phyloP scores from a whole-genome alignment of 2,888 invertebrate species.

The Boloria euphrosyne region DNA sequence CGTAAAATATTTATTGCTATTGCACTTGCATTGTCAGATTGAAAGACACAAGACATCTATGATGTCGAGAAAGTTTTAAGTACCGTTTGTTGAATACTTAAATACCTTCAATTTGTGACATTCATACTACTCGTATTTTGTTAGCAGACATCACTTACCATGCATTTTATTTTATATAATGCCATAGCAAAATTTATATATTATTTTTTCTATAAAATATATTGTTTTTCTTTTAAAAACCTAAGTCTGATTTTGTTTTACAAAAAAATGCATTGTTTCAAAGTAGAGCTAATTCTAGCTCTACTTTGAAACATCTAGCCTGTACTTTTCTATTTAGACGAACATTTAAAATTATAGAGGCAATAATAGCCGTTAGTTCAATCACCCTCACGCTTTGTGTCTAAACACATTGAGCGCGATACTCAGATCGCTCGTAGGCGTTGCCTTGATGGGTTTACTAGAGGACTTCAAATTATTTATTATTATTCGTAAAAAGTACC shows the following conservation, averaged over 20 bases:
- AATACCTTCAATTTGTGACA: conserved; percentile 1
- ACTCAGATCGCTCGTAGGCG: conserved; percentile 9
- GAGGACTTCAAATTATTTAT: conserved; percentile 6
- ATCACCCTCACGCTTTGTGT: conserved; percentile 14
- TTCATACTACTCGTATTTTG: conserved; percentile 10
- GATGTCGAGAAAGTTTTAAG: conserved; percentile 9
- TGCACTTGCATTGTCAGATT: conserved; percentile 21
- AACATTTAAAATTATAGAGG: conserved; percentile 18
- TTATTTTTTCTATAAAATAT: too few relatives aligned
- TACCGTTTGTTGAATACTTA: conserved; percentile 5
- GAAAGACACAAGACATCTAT: conserved; percentile 12
- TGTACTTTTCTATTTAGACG: conserved; percentile 12
- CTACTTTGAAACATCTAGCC: background rate
- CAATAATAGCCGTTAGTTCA: conserved; percentile 20
- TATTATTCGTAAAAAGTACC: background rate
- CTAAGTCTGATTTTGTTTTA: background rate
- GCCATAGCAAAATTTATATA: too few relatives aligned
- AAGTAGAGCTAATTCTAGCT: conserved; percentile 2
- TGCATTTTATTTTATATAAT: too few relatives aligned
- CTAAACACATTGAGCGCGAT: conserved; percentile 14
- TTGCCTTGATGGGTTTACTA: conserved; percentile 11
- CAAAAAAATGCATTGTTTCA: background rate
- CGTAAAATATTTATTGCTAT: conserved; percentile 25
- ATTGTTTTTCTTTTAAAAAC: too few relatives aligned
- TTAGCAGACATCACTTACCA: background rate